A percentile compares a stretch with the other conserved stretches of the same genome.
Evolutionary conservation across 2,888 invertebrate species (phyloP).

Genomic region (Nysson spinosus): DNA sequence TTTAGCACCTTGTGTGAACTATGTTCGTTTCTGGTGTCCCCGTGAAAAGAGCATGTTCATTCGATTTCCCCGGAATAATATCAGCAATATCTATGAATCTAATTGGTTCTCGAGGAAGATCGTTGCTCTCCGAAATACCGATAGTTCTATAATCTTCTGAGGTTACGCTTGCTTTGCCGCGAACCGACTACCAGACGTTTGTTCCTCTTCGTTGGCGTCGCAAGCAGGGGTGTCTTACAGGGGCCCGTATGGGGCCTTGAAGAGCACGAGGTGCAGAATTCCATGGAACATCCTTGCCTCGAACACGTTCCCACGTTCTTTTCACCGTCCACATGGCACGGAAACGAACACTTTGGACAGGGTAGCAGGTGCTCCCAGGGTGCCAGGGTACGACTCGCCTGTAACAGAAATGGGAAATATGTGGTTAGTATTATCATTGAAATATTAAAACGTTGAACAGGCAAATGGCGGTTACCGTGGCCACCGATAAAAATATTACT

Average conservation of each 20-base stretch:
- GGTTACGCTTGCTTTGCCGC: constrained; percentile 73
- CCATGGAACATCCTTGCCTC: constrained; percentile 71
- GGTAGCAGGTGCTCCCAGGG: constrained; percentile 70
- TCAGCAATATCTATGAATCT: too few relatives aligned
- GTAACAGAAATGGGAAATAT: constrained; percentile 44
- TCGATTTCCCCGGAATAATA: too few relatives aligned
- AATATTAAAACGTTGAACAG: too few relatives aligned
- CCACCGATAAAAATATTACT: too few relatives aligned
- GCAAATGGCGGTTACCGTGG: too few relatives aligned
- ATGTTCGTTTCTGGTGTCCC: too few relatives aligned
- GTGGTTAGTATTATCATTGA: too few relatives aligned
- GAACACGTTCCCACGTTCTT: constrained; percentile 73
- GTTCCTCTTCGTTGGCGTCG: constrained; percentile 74
- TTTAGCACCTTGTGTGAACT: too few relatives aligned
- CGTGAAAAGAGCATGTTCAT: too few relatives aligned
- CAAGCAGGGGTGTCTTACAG: constrained; percentile 72
- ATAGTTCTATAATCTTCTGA: constrained; percentile 70
- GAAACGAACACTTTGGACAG: constrained; percentile 74
- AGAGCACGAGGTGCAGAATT: constrained; percentile 72
- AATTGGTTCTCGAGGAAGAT: background rate
- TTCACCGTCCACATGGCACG: constrained; percentile 71
- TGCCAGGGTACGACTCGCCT: constrained; percentile 73
- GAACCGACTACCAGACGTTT: constrained; percentile 70
- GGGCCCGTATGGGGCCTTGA: constrained; percentile 70
- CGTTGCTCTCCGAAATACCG: too few relatives aligned